Evolutionary conservation across 2,113 vertebrate genomes (phyloP).

Genomic region (Periophthalmus modestus): DNA sequence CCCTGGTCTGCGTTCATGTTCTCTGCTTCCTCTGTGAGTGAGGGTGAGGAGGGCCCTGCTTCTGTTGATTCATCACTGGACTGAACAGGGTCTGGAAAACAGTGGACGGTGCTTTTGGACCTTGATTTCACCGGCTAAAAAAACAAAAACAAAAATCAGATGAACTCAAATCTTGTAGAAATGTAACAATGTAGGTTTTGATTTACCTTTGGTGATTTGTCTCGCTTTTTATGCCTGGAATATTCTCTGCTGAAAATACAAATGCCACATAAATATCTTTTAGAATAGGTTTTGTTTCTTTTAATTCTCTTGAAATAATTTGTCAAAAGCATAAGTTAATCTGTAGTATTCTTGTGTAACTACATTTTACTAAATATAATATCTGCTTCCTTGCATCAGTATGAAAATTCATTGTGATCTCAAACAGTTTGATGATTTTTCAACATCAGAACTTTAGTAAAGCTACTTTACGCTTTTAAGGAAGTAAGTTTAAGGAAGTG

Average conservation of each 20-base stretch:
- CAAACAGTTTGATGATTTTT: neutral
- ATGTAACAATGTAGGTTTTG: neutral
- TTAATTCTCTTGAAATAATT: neutral
- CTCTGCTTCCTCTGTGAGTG: neutral
- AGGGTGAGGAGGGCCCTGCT: neutral
- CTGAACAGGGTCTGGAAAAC: conserved; percentile 33
- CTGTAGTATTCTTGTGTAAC: neutral
- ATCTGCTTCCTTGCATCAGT: neutral
- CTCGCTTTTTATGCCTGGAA: conserved; percentile 49
- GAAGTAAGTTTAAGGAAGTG: neutral
- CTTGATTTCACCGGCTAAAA: conserved; percentile 8
- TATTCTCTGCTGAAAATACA: conserved; percentile 46
- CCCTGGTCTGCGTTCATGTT: neutral
- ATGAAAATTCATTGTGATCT: too few relatives aligned
- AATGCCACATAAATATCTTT: neutral
- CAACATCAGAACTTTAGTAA: neutral
- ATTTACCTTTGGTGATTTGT: conserved; percentile 31
- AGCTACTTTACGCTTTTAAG: neutral
- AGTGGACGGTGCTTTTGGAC: conserved; percentile 15
- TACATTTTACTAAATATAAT: neutral
- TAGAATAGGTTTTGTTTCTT: neutral
- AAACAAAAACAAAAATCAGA: neutral
- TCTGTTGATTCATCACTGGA: neutral
- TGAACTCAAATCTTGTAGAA: neutral
- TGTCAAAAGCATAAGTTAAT: neutral